These are phyloP conservation scores for Rostrhamus sociabilis DNA, from an alignment of 2,797 vertebrate species.

Conservation along the genomic window DNA sequence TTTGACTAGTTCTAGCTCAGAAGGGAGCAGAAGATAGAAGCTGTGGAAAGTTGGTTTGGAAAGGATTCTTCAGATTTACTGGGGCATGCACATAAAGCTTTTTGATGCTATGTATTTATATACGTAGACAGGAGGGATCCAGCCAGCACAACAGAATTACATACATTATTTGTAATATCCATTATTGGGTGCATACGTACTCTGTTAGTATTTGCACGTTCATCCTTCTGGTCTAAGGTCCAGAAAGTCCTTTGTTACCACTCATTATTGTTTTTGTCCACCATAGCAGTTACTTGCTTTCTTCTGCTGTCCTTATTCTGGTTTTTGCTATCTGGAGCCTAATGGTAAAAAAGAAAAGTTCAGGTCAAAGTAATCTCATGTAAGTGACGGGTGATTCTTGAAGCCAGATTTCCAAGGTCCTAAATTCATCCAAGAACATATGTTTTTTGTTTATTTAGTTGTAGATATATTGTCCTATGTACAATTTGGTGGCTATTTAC, in stretches of 20 bases:
- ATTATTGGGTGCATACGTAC: not conserved
- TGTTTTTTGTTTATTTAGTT: not conserved
- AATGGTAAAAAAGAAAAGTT: not conserved
- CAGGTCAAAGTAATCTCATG: not conserved
- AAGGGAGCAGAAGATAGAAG: not conserved
- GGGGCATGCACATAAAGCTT: not conserved
- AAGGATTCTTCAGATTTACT: not conserved
- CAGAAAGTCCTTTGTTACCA: not conserved
- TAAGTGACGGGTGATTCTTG: not conserved
- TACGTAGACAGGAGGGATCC: not conserved
- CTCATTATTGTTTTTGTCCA: not conserved
- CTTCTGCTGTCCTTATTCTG: not conserved
- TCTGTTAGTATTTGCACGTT: not conserved
- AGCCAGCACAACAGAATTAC: not conserved
- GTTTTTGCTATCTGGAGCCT: not conserved
- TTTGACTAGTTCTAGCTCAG: not conserved
- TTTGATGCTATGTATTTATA: not conserved
- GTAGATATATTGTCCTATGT: not conserved
- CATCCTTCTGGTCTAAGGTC: not conserved
- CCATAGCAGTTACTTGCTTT: not conserved
- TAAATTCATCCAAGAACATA: not conserved
- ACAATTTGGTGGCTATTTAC: not conserved
- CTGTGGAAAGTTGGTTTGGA: not conserved
- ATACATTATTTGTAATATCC: not conserved
- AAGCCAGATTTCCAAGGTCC: not conserved